phyloP scores from a whole-genome alignment of 2,888 invertebrate species.

The Cylindroiulus punctatus region DNA sequence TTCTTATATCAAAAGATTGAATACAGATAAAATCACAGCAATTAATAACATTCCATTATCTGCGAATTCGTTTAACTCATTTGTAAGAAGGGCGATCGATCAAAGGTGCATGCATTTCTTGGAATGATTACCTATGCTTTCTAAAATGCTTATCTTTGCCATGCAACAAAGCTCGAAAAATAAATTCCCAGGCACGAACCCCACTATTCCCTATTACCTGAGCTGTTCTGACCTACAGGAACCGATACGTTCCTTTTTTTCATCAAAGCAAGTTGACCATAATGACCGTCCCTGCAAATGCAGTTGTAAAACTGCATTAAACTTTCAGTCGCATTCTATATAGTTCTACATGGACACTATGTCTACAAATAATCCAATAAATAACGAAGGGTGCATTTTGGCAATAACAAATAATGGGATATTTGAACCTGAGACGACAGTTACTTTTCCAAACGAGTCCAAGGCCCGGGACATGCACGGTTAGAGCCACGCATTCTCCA shows the following conservation, averaged over 20 bases:
- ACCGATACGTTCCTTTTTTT: too few relatives aligned
- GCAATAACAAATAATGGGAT: slow-evolving; percentile 21
- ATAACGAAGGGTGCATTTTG: neutral
- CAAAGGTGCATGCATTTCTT: slow-evolving; percentile 17
- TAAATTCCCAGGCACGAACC: neutral
- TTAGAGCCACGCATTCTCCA: neutral
- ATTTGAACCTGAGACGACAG: slow-evolving; percentile 10
- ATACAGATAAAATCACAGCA: neutral
- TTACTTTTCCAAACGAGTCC: neutral
- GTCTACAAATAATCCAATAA: neutral
- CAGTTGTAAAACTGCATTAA: neutral
- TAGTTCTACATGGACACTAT: neutral
- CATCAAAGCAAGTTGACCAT: too few relatives aligned
- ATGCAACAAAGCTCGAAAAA: neutral
- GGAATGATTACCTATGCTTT: neutral
- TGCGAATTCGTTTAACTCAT: neutral
- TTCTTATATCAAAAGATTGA: slow-evolving; percentile 27
- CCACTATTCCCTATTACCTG: too few relatives aligned
- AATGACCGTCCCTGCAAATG: too few relatives aligned
- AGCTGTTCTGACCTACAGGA: too few relatives aligned
- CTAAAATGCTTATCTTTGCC: neutral
- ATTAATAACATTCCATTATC: slow-evolving; percentile 12
- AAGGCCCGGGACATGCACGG: slow-evolving; percentile 10
- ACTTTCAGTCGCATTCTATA: neutral
- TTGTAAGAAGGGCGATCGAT: slow-evolving; percentile 21